Conservation (phyloP, 2,888 invertebrate species). For the Drosophila colorata region DNA sequence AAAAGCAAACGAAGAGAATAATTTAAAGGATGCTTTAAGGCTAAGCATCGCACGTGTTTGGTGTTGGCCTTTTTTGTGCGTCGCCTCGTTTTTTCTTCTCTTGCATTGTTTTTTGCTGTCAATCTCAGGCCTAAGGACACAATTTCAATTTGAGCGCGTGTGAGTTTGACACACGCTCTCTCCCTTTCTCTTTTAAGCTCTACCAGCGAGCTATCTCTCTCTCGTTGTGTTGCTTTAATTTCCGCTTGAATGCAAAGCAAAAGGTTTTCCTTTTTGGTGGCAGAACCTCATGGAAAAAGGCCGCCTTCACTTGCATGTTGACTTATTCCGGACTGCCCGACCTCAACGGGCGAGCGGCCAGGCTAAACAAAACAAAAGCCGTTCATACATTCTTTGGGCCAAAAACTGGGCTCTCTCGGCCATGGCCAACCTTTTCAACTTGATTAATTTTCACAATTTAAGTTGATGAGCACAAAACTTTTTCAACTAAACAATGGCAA, state of each 20-base stretch:
- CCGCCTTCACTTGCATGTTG: constrained; percentile 65
- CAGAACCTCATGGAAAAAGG: constrained; percentile 46
- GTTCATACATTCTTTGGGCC: constrained; percentile 28
- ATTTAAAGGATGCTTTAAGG: constrained; percentile 53
- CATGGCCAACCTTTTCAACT: constrained; percentile 72
- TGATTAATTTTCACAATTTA: constrained; percentile 82
- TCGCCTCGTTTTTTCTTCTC: neutral
- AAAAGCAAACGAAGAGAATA: constrained; percentile 14
- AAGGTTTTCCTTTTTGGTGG: constrained; percentile 55
- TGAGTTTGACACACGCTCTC: constrained; percentile 21
- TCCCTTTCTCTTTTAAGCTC: neutral
- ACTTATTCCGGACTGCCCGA: constrained; percentile 56
- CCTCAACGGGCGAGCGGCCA: constrained; percentile 44
- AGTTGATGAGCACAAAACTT: constrained; percentile 67
- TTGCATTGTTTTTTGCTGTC: constrained; percentile 33
- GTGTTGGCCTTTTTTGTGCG: constrained; percentile 17
- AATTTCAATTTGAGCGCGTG: constrained; percentile 64
- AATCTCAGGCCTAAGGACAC: constrained; percentile 66
- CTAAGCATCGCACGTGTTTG: constrained; percentile 37
- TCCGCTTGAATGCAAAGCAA: constrained; percentile 80
- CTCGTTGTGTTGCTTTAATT: constrained; percentile 63
- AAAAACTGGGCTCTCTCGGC: constrained; percentile 41
- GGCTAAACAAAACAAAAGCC: constrained; percentile 59
- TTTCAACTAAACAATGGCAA: constrained; percentile 52
- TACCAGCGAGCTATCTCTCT: constrained; percentile 15